Conservation (phyloP, 2,113 vertebrate species). For the Trogon melanurus region DNA sequence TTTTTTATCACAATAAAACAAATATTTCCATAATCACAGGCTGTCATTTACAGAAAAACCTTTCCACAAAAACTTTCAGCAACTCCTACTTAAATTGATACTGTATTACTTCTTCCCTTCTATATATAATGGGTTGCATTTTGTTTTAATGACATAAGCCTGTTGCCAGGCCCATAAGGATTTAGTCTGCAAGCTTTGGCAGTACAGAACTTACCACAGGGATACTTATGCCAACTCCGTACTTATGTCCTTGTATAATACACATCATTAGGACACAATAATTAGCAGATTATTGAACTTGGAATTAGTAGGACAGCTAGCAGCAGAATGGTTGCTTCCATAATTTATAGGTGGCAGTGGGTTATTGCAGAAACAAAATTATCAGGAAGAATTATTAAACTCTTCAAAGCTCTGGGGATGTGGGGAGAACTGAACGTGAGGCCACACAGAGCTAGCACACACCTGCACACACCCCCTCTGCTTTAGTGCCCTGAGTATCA, state of each 20-base stretch:
- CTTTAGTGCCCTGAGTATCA: not conserved
- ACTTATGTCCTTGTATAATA: not conserved
- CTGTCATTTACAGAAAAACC: slow-evolving; percentile 35
- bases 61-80: slow-evolving; percentile 18
- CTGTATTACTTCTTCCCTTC: not conserved
- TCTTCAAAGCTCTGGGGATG: not conserved
- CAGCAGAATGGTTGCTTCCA: not conserved
- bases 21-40: not conserved
- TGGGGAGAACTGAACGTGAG: not conserved
- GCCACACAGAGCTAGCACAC: not conserved
- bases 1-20: slow-evolving; percentile 46
- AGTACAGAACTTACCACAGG: not conserved
- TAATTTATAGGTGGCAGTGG: not conserved
- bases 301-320: not conserved
- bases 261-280: not conserved
- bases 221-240: not conserved
- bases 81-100: not conserved
- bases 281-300: not conserved
- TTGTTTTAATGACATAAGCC: not conserved
- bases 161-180: not conserved
- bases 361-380: not conserved
- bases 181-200: not conserved
- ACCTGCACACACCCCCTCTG: not conserved
- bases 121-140: not conserved
- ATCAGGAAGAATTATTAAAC: not conserved